Evolutionary conservation across 2,888 invertebrate species (phyloP), one percentile per base, ranked within the genome.

Genomic region (Tortricodes alternella): DNA sequence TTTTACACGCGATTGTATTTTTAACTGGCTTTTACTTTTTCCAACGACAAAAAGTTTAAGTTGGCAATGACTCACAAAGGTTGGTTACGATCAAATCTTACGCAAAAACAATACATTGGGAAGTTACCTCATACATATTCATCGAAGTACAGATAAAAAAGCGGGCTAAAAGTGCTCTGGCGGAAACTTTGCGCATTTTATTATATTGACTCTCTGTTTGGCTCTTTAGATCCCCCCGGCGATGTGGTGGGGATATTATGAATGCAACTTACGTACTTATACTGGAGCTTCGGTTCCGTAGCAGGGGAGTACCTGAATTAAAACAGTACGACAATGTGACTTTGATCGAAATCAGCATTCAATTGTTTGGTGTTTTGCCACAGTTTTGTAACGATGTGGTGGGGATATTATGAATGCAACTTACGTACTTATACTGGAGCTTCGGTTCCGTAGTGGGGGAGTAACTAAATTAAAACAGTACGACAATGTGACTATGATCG

Each of bases 121-220:
- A 53, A 61, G 53, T 59, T 67, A 56, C 59, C 67, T 74, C 70
- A 76, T 77, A 73, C 71, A 78, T 78, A 78, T 78, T 78, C 76
- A 78, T 67, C 67, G 66, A 59, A 61, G 9, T 51, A 13, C 19
- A 34, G 27, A 44, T 23, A 43, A 56, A 56, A 44, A 56, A 56
- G 55, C 34, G 48, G 34, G 35, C 29, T 35, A 41, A 55, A 49
- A 56, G 44, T 56, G 50, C 50, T 44, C 38, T 49, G 9, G 44
- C n/a, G 46, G 11, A 50, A 56, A 56, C 37, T 56, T 56, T 37
- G 29, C 50, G 56, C 50, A 56, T 50, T 46, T 56, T 56, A 56
- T 56, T 56, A 44, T 56, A 56, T 50, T 38, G 56, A 44, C 44
- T 55, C 53, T 23, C 29, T 49, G 19, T 43, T 56, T 38, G 44